These are phyloP conservation scores for Leptestheria dahalacensis DNA, from an alignment of 1,140 invertebrate genomes.

Conservation along the genomic window DNA sequence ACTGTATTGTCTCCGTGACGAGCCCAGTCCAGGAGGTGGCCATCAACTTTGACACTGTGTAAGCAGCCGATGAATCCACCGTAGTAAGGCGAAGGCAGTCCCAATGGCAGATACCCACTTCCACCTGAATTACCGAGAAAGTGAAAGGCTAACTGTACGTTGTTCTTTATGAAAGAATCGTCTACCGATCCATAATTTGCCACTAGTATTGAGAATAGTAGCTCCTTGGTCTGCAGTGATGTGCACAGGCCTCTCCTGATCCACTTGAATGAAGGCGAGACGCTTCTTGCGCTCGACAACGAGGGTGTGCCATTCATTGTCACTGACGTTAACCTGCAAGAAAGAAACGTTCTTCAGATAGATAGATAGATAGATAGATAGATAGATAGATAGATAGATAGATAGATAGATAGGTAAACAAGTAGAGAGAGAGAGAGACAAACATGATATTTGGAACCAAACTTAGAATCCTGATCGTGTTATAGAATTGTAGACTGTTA, in stretches of 20 bases:
- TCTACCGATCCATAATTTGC: slow-evolving; percentile 56
- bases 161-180: background rate
- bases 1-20: slow-evolving; percentile 21
- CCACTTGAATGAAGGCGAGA: slow-evolving; percentile 49
- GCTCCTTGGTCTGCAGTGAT: slow-evolving; percentile 44
- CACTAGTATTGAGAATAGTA: slow-evolving; percentile 52
- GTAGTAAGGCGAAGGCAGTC: slow-evolving; percentile 39
- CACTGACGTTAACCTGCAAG: slow-evolving; percentile 41
- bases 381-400: background rate
- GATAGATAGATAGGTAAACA: background rate
- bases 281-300: slow-evolving; percentile 46
- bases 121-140: slow-evolving; percentile 32
- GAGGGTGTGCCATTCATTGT: slow-evolving; percentile 57
- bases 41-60: slow-evolving; percentile 37
- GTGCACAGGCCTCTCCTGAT: slow-evolving; percentile 42
- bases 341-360: background rate
- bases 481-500: too few species aligned
- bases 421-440: background rate
- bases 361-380: background rate
- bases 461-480: too few species aligned
- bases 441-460: background rate
- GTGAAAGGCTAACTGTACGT: slow-evolving; percentile 16
- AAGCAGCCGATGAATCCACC: slow-evolving; percentile 46
- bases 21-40: slow-evolving; percentile 23
- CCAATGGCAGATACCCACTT: slow-evolving; percentile 36